Evolutionary conservation across 64 coral and sea anemone genomes (phyloP).

Genomic region (Catalaphyllia jardinei): DNA sequence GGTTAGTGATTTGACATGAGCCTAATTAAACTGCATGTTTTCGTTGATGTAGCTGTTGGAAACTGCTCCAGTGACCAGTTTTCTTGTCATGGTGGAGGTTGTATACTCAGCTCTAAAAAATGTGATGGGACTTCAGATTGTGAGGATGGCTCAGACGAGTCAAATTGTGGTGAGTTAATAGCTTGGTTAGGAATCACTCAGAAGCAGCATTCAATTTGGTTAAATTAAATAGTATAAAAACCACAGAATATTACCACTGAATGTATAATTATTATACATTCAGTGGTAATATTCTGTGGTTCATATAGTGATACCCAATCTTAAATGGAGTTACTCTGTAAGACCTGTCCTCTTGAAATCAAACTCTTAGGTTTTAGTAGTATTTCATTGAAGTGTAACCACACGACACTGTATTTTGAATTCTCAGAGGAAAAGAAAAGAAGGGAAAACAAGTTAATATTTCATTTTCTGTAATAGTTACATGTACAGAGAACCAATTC

Average conservation of each 20-base stretch:
- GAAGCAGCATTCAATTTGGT: background rate
- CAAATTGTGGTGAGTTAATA: conserved; percentile 53
- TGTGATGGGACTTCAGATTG: conserved; percentile 68
- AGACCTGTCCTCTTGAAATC: no score
- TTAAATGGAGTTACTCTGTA: no score
- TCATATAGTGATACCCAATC: no score
- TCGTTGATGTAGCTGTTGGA: background rate
- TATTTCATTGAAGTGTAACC: no score
- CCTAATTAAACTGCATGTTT: background rate
- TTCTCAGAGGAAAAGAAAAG: background rate
- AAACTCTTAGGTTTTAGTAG: no score
- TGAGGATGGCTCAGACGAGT: conserved; percentile 77
- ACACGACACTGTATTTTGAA: background rate
- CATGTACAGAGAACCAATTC: conserved; percentile 61
- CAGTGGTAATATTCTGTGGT: no score
- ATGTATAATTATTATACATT: no score
- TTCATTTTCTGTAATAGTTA: background rate
- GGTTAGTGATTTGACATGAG: no score
- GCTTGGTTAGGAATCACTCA: background rate
- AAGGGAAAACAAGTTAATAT: background rate
- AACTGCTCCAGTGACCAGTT: conserved; percentile 70
- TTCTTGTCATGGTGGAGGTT: conserved; percentile 55
- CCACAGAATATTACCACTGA: no score
- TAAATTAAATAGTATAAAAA: no score
- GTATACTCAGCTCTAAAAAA: conserved; percentile 48